Conservation (phyloP, 1,140 invertebrate genomes). For the Leptoteleia sp. region DNA sequence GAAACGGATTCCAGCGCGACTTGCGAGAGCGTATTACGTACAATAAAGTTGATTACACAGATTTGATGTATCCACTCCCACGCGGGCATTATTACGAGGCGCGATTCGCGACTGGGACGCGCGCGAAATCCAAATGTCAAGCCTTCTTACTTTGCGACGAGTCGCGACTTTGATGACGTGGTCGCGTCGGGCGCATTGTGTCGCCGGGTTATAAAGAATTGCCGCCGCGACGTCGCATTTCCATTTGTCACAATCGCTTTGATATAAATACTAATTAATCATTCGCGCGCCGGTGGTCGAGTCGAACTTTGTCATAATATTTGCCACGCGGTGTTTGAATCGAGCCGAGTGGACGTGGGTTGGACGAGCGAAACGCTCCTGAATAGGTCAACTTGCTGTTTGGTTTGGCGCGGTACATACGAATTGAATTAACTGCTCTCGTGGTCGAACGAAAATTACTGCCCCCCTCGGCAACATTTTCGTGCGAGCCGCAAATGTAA, state of each 20-base stretch:
- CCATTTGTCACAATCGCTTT: conserved; percentile 4
- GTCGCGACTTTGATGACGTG: too few species aligned
- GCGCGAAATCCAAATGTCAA: conserved; percentile 60
- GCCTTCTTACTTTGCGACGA: conserved; percentile 47
- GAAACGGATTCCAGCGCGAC: conserved; percentile 37
- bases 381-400: conserved; percentile 1
- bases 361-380: neutral
- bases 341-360: neutral
- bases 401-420: neutral
- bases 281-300: neutral
- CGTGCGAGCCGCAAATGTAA: too few species aligned
- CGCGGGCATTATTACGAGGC: conserved; percentile 55
- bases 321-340: neutral
- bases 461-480: too few species aligned
- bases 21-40: conserved; percentile 29
- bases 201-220: conserved; percentile 2
- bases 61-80: conserved; percentile 66
- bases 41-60: conserved; percentile 54
- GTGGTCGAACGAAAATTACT: neutral
- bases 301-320: conserved; percentile 12
- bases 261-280: conserved; percentile 10
- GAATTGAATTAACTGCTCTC: neutral
- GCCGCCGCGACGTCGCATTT: neutral
- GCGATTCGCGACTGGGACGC: conserved; percentile 17
- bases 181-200: conserved; percentile 30